Evolutionary conservation across 2,113 vertebrate genomes (phyloP).

Genomic region (Gavialis gangeticus): DNA sequence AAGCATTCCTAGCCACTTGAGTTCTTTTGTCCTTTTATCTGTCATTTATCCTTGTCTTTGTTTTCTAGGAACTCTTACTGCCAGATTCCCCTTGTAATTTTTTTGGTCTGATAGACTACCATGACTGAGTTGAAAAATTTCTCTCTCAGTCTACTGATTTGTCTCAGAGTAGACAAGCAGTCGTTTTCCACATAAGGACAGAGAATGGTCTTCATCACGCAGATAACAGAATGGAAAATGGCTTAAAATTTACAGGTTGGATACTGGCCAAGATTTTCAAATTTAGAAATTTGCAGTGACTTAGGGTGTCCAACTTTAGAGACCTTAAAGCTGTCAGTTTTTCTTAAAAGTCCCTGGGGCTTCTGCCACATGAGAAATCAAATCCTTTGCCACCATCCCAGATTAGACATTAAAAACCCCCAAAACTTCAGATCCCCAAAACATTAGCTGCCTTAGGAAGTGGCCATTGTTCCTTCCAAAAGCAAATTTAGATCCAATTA

Average conservation of each 20-base stretch:
- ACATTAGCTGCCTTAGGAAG: neutral
- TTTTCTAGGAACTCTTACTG: neutral
- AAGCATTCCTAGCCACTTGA: neutral
- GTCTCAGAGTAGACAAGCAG: accelerated
- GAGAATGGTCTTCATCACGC: neutral
- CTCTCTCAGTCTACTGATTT: neutral
- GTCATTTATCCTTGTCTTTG: neutral
- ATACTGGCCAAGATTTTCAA: neutral
- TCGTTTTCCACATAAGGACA: neutral
- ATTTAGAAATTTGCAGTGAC: no score
- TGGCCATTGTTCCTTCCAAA: neutral
- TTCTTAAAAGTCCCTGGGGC: neutral
- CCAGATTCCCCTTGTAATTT: accelerated
- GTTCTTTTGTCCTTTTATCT: neutral
- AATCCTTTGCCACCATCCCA: neutral
- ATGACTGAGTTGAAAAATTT: no score
- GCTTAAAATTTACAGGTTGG: neutral
- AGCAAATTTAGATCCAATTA: neutral
- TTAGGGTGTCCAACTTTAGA: neutral
- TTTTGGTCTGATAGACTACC: no score
- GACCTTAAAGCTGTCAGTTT: neutral
- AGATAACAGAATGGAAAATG: neutral
- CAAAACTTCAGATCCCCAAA: neutral
- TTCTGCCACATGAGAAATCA: neutral
- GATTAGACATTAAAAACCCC: accelerated